Evolutionary conservation across 2,888 invertebrate genomes (phyloP).

Genomic region (Drosophila merina): DNA sequence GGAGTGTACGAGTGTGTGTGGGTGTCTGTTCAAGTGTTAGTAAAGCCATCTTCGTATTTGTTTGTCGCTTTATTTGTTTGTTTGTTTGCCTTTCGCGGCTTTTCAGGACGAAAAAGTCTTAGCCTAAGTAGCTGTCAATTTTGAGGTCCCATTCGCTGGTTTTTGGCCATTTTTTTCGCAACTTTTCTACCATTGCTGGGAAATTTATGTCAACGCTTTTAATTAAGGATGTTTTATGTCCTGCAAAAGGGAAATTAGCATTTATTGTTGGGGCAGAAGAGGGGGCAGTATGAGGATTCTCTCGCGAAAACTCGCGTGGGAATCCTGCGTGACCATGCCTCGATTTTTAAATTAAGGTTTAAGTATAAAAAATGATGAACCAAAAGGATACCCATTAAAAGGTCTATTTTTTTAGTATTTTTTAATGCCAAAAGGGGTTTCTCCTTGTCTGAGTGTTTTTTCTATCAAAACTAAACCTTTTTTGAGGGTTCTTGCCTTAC

Average conservation of each 20-base stretch:
- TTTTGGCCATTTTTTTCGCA: not conserved
- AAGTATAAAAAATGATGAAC: no score
- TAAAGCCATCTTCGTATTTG: constrained; percentile 30
- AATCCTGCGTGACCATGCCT: not conserved
- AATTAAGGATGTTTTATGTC: constrained; percentile 70
- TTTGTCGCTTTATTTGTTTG: constrained; percentile 20
- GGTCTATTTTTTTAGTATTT: no score
- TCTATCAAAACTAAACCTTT: not conserved
- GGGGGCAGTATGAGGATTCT: not conserved
- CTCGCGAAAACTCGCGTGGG: constrained; percentile 51
- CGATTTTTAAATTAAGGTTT: no score
- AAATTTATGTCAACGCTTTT: constrained; percentile 71
- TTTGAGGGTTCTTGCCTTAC: not conserved
- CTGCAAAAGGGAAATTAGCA: constrained; percentile 71
- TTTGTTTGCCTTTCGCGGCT: constrained; percentile 62
- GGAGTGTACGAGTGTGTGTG: not conserved
- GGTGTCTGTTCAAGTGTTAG: constrained; percentile 18
- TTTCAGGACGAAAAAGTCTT: constrained; percentile 45
- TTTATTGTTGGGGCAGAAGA: constrained; percentile 64
- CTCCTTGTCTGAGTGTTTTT: not conserved
- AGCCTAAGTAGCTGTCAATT: constrained; percentile 72
- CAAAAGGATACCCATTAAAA: no score
- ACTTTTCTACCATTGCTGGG: not conserved
- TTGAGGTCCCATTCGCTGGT: constrained; percentile 46
- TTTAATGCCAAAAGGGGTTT: not conserved